Percentiles rank a stretch among this genome's conserved stretches.
phyloP scores from a whole-genome alignment of 2,888 invertebrate genomes.

The Flabesymbios commensalis region DNA sequence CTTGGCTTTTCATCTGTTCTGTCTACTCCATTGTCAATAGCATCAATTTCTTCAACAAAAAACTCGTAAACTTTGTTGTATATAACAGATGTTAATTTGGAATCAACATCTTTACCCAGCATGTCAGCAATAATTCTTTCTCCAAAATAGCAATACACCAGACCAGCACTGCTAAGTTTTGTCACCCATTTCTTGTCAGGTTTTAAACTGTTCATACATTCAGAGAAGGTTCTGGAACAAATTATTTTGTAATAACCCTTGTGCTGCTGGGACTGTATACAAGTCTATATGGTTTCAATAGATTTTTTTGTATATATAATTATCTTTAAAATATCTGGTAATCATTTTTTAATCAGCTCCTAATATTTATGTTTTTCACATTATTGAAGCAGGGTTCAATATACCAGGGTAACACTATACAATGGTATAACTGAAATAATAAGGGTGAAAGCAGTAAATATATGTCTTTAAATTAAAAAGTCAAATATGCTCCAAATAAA shows the following conservation, averaged over 20 bases:
- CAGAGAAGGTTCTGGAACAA: conserved; percentile 59
- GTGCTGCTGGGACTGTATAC: background rate
- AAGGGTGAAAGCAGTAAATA: background rate
- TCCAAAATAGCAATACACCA: conserved; percentile 89
- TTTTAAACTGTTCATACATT: conserved; percentile 59
- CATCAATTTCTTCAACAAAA: conserved; percentile 92
- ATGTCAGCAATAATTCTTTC: conserved; percentile 67
- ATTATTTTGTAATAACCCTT: background rate
- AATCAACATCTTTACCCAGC: conserved; percentile 24
- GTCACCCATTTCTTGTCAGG: conserved; percentile 56
- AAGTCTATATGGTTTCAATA: background rate
- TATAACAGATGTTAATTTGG: conserved; percentile 50
- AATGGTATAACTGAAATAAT: background rate
- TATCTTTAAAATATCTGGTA: background rate
- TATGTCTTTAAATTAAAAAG: background rate
- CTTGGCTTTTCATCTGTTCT: conserved; percentile 70
- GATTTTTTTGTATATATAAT: no score
- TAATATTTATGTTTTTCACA: no score
- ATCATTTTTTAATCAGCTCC: background rate
- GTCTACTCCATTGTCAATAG: conserved; percentile 93
- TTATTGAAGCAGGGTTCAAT: background rate
- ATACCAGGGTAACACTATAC: background rate
- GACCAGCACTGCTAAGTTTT: conserved; percentile 92
- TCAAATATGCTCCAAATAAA: background rate
- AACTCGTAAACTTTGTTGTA: conserved; percentile 75